These are phyloP conservation scores for Andrena chrysosceles DNA, from an alignment of 2,888 invertebrate species.

Conservation along the genomic window DNA sequence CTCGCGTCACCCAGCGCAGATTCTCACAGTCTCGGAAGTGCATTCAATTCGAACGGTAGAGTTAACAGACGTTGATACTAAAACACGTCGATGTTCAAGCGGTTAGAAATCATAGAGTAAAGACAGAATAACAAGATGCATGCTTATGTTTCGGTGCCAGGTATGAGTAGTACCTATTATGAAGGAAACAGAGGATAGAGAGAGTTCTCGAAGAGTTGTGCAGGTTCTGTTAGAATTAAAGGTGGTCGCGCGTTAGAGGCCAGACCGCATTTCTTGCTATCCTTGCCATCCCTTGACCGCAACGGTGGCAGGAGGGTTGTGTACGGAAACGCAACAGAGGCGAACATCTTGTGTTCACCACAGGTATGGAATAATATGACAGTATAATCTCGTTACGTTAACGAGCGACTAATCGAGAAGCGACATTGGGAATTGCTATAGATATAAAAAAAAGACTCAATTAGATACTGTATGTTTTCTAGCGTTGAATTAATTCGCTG, in stretches of 20 bases:
- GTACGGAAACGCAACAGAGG: slow-evolving; percentile 51
- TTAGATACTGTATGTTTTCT: background rate
- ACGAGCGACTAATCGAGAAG: slow-evolving; percentile 37
- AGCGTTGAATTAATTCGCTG: background rate
- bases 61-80: too few species aligned
- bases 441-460: background rate
- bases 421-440: background rate
- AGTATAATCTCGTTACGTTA: slow-evolving; percentile 50
- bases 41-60: too few species aligned
- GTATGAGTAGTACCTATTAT: slow-evolving; percentile 1
- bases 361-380: slow-evolving; percentile 58
- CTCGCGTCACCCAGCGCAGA: too few species aligned
- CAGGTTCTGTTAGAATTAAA: slow-evolving; percentile 51
- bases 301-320: slow-evolving; percentile 61
- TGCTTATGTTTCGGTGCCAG: background rate
- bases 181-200: slow-evolving; percentile 5
- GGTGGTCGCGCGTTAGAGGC: slow-evolving; percentile 39
- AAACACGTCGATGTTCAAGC: background rate
- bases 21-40: too few species aligned
- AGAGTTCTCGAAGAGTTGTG: slow-evolving; percentile 28
- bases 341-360: slow-evolving; percentile 60
- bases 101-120: background rate
- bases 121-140: background rate
- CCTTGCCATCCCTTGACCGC: slow-evolving; percentile 65
- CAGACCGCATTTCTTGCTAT: slow-evolving; percentile 66